Percentiles rank a stretch among this genome's conserved stretches.
These are phyloP conservation scores for Watersipora subatra DNA, from an alignment of 1,140 invertebrate genomes.

Conservation along the genomic window DNA sequence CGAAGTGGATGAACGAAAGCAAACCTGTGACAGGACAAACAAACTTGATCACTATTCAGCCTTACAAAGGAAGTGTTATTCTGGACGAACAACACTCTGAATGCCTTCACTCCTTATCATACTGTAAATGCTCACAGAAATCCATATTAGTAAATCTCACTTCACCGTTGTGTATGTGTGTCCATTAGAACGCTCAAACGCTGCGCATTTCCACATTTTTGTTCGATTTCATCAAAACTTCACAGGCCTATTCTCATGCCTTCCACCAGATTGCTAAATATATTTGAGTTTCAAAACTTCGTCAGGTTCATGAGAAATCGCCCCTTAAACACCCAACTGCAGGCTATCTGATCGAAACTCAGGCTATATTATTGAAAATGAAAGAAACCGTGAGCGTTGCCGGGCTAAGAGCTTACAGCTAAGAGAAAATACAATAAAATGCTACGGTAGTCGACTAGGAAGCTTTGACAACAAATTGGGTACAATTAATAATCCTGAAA, in stretches of 20 bases:
- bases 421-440: not conserved
- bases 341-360: too few species aligned
- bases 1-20: slow-evolving; percentile 89
- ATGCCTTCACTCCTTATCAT: slow-evolving; percentile 4
- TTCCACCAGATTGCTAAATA: too few species aligned
- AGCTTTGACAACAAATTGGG: not conserved
- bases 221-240: too few species aligned
- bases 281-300: too few species aligned
- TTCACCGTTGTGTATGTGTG: not conserved
- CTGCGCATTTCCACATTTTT: too few species aligned
- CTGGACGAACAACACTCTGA: not conserved
- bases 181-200: too few species aligned
- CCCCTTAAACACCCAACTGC: too few species aligned
- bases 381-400: too few species aligned
- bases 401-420: not conserved
- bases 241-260: too few species aligned
- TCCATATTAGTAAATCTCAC: slow-evolving; percentile 2
- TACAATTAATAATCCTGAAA: not conserved
- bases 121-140: slow-evolving; percentile 2
- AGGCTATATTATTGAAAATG: too few species aligned
- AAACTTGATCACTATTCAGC: not conserved
- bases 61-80: slow-evolving; percentile 6
- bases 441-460: not conserved
- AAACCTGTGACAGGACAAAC: slow-evolving; percentile 47
- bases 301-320: too few species aligned